These are phyloP conservation scores for Leontopithecus rosalia DNA, from an alignment of 2,797 vertebrate genomes.

Conservation along the genomic window DNA sequence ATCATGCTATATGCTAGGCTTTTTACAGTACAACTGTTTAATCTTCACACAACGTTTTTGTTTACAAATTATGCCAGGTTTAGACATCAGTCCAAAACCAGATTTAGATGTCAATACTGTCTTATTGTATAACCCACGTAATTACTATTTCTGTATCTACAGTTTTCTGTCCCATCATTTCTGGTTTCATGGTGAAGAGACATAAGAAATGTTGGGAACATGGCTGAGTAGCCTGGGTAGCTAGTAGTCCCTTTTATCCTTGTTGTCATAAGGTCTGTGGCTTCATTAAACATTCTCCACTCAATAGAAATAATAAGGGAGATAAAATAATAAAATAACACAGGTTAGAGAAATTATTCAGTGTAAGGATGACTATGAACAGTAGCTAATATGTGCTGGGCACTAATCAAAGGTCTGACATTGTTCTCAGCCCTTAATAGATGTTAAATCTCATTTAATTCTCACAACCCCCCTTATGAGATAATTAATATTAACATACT, in stretches of 20 bases:
- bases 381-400: background rate
- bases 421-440: background rate
- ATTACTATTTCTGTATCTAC: background rate
- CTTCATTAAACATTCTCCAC: background rate
- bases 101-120: background rate
- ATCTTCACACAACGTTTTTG: background rate
- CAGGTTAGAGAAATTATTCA: background rate
- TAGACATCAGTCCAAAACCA: background rate
- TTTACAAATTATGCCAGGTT: background rate
- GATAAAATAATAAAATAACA: background rate
- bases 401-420: background rate
- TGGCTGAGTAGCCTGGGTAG: background rate
- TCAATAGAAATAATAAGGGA: background rate
- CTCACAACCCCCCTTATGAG: background rate
- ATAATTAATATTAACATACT: background rate
- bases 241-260: background rate
- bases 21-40: background rate
- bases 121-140: background rate
- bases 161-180: background rate
- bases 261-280: background rate
- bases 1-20: too few relatives aligned
- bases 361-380: background rate
- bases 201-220: background rate
- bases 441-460: background rate
- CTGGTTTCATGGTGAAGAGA: background rate